Evolutionary conservation across 1,140 invertebrate genomes (phyloP).

Genomic region (Lepidotrigona ventralis): DNA sequence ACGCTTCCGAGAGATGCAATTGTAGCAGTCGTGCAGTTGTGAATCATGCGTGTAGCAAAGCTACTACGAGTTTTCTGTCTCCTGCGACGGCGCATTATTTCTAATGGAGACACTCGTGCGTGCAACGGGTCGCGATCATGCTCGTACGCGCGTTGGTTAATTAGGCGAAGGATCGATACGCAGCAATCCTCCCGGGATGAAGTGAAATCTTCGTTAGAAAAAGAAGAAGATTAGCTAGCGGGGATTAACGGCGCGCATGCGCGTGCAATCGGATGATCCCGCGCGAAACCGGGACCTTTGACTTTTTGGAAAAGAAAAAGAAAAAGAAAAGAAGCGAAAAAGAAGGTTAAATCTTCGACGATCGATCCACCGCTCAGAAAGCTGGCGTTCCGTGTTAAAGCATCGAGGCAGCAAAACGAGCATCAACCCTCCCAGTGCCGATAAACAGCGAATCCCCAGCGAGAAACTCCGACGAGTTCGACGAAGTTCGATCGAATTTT

Average conservation of each 20-base stretch:
- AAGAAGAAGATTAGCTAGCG: not conserved
- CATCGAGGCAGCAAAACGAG: conserved; percentile 40
- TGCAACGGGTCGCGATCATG: not conserved
- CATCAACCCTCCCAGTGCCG: not conserved
- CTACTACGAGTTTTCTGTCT: not conserved
- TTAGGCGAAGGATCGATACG: not conserved
- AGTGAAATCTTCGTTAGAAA: not conserved
- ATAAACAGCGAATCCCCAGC: too few species aligned
- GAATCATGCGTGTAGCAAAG: not conserved
- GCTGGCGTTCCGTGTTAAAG: conserved; percentile 12
- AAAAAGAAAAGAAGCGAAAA: too few species aligned
- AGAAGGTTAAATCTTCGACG: not conserved
- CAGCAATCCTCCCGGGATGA: not conserved
- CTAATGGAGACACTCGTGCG: not conserved
- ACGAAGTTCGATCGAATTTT: too few species aligned
- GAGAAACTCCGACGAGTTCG: too few species aligned
- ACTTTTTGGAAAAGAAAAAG: not conserved
- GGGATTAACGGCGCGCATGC: not conserved
- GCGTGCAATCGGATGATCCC: not conserved
- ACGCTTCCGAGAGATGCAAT: not conserved
- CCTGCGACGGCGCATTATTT: not conserved
- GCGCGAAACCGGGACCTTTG: not conserved
- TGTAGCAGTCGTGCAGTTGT: not conserved
- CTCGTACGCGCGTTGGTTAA: not conserved
- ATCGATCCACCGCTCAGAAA: conserved; percentile 24